Percentiles rank a stretch among this genome's conserved stretches.
Evolutionary conservation across 2,888 invertebrate species (phyloP).

Genomic region (Cataglyphis cursor): DNA sequence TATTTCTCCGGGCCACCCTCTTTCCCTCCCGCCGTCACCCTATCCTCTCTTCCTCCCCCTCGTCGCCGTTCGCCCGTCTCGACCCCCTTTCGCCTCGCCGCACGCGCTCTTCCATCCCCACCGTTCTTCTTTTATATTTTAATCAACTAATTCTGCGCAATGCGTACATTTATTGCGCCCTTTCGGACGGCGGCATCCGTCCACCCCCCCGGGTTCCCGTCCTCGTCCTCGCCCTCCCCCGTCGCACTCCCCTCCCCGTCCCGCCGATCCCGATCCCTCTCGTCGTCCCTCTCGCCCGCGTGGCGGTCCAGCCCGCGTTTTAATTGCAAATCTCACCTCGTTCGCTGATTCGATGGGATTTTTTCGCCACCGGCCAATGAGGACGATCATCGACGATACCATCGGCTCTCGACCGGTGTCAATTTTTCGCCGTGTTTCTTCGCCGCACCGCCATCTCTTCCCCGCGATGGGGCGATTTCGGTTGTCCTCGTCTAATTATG

Average conservation of each 20-base stretch:
- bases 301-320: conserved; percentile 81
- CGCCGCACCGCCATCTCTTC: conserved; percentile 58
- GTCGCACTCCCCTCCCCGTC: conserved; percentile 54
- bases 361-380: conserved; percentile 84
- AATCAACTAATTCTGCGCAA: conserved; percentile 87
- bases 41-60: conserved; percentile 50
- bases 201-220: conserved; percentile 65
- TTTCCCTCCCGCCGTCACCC: conserved; percentile 43
- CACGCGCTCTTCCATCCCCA: conserved; percentile 74
- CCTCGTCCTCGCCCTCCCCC: conserved; percentile 56
- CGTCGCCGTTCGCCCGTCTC: conserved; percentile 62
- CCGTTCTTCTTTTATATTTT: conserved; percentile 86
- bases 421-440: conserved; percentile 77
- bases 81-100: conserved; percentile 52
- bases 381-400: conserved; percentile 82
- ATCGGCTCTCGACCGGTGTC: conserved; percentile 75
- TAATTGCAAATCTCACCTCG: conserved; percentile 85
- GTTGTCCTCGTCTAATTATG: conserved; percentile 62
- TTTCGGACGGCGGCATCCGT: conserved; percentile 77
- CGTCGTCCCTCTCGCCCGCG: conserved; percentile 70
- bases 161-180: conserved; percentile 86
- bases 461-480: conserved; percentile 56
- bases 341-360: conserved; percentile 85
- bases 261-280: conserved; percentile 65
- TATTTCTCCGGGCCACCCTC: conserved; percentile 48